phyloP scores from a whole-genome alignment of 2,888 invertebrate genomes.

The Dasysyrphus tricinctus region DNA sequence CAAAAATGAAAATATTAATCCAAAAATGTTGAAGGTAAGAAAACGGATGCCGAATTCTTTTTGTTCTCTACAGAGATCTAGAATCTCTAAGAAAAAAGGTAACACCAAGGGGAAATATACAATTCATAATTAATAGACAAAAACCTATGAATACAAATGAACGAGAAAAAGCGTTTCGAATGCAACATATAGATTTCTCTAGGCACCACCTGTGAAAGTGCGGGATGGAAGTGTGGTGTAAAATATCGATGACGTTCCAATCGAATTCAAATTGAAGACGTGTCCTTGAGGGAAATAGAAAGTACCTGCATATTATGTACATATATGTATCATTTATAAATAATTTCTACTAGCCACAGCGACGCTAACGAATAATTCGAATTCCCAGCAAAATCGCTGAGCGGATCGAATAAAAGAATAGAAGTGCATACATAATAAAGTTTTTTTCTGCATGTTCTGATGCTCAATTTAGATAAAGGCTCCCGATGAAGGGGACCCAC shows the following conservation, averaged over 20 bases:
- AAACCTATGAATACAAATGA: background rate
- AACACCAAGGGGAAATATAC: conserved; percentile 20
- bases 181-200: conserved; percentile 14
- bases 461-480: no score
- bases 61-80: conserved; percentile 61
- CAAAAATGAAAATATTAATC: conserved; percentile 72
- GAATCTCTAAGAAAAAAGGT: conserved; percentile 38
- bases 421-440: no score
- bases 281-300: conserved; percentile 10
- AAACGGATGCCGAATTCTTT: conserved; percentile 71
- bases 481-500: no score
- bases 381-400: no score
- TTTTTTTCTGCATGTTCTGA: no score
- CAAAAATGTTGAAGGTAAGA: conserved; percentile 75
- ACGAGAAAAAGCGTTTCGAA: conserved; percentile 33
- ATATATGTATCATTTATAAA: background rate
- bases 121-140: conserved; percentile 6
- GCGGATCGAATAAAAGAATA: no score
- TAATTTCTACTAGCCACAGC: no score
- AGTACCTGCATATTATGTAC: background rate
- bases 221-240: background rate
- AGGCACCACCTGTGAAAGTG: conserved; percentile 10
- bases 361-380: no score
- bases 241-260: conserved; percentile 25
- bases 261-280: background rate